Conservation (phyloP, 2,113 vertebrate genomes). For the Corythaixoides concolor region DNA sequence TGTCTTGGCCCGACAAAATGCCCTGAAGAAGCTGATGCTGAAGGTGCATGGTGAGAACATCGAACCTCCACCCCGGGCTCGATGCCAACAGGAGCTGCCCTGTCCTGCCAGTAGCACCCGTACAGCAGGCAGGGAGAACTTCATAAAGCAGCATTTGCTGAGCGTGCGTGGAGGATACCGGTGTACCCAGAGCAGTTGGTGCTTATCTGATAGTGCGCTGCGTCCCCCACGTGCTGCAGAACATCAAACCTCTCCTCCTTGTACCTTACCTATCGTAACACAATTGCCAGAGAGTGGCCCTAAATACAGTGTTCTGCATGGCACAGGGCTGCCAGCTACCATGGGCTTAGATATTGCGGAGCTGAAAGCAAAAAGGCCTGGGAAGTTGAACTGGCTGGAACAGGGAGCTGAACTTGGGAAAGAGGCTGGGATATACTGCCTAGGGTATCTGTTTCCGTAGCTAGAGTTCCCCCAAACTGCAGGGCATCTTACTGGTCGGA, state of each 20-base stretch:
- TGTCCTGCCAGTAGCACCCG: not conserved
- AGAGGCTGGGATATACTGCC: not conserved
- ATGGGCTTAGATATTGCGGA: not conserved
- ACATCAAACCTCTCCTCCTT: not conserved
- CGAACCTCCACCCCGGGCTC: not conserved
- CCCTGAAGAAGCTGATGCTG: not conserved
- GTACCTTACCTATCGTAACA: not conserved
- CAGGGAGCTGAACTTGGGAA: not conserved
- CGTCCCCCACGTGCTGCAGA: not conserved
- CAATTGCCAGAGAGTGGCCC: not conserved
- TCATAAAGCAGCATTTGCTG: not conserved
- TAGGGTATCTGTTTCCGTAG: not conserved
- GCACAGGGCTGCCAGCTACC: not conserved
- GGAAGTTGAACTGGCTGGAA: not conserved
- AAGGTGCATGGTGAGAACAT: not conserved
- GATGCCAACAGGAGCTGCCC: not conserved
- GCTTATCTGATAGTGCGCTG: not conserved
- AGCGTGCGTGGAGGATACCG: not conserved
- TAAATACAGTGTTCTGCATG: not conserved
- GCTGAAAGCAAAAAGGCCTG: not conserved
- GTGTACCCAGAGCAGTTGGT: not conserved
- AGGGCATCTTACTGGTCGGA: not conserved
- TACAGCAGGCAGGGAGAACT: not conserved
- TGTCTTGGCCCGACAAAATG: not conserved
- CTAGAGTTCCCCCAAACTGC: not conserved